Base-by-base conservation (phyloP, 2,888 invertebrate genomes). In the Choristoneura rosaceana region DNA sequence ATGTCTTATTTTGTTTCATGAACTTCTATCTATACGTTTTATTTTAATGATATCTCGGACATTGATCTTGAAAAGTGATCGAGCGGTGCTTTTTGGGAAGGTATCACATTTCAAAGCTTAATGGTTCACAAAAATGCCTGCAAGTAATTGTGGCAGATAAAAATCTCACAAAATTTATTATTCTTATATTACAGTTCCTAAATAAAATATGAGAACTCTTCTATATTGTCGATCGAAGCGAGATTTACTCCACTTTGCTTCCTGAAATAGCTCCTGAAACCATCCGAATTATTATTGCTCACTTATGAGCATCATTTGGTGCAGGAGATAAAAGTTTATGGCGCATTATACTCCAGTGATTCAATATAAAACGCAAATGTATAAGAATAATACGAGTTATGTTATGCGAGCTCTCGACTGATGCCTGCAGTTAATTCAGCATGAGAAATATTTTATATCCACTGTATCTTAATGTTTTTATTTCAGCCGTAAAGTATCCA, bases 341-440 rank as follows among this genome's bases (percentile, higher is more conserved):
- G 68, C 68, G 68, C 73, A 60, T 73, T 62, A 70, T 66, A 34
- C 43, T 73, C 73, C 76, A 77, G 76, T 52, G 68, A 73, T 73
- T 69, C 73, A 73, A 69, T 69, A 73, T 69, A 69, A 71, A 73
- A 69, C 64, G 69, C 64, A 59, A 73, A 59, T 34, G 50, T 60
- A 59, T 69, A 68, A 50, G 68, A 59, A 64, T 69, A 69, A 73
- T 68, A 68, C 47, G 68, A 60, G 47, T 47, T 60, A 50, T 60
- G 60, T 50, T 60, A 60, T 68, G 47, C 60, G 55, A 17, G 52
- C 52, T 63, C 55, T 60, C 41, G 34, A 55, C 64, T 64, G 64
- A 45, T 33, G 33, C 67, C 17, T 41, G 33, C 38, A 9, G 50
- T 7, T 15, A 52, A 43, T 63, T 63, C 55, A 33, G 61, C 17